These are phyloP conservation scores for Labeo rohita DNA, from an alignment of 2,113 vertebrate species.

Conservation along the genomic window DNA sequence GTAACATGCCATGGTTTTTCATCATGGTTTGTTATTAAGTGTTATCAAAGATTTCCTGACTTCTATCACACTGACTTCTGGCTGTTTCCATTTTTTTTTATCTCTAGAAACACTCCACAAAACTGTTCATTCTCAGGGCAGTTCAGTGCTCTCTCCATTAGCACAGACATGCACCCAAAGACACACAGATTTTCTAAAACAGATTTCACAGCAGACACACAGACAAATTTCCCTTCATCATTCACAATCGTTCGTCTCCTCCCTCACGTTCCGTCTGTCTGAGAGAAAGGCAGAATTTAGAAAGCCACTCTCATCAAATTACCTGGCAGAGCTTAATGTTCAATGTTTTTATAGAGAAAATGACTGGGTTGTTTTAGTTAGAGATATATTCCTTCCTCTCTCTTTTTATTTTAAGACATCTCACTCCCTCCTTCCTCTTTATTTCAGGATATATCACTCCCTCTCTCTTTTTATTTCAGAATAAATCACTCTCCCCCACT, in stretches of 20 bases:
- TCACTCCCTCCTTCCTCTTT: slow-evolving; percentile 22
- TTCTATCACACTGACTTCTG: not conserved
- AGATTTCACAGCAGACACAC: not conserved
- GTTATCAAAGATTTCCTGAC: too few relatives aligned
- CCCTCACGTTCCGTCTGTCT: slow-evolving; percentile 2
- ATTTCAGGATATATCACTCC: not conserved
- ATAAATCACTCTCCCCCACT: not conserved
- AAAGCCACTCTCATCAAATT: not conserved
- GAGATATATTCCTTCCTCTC: slow-evolving; percentile 21
- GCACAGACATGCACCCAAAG: not conserved
- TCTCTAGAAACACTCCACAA: not conserved
- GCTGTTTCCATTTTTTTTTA: not conserved
- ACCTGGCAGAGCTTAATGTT: slow-evolving; percentile 10
- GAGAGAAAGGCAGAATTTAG: not conserved
- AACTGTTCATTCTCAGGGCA: not conserved
- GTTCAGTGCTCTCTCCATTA: not conserved
- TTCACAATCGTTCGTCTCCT: slow-evolving; percentile 5
- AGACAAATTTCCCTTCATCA: not conserved
- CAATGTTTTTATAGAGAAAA: slow-evolving; percentile 2
- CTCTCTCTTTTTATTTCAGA: slow-evolving; percentile 16
- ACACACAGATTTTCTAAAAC: not conserved
- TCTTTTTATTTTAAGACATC: slow-evolving; percentile 27
- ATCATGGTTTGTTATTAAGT: not conserved
- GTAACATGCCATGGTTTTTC: not conserved
- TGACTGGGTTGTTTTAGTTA: slow-evolving; percentile 24